Evolutionary conservation across 2,797 vertebrate species (phyloP).

Genomic region (Ctenosaura bakeri): DNA sequence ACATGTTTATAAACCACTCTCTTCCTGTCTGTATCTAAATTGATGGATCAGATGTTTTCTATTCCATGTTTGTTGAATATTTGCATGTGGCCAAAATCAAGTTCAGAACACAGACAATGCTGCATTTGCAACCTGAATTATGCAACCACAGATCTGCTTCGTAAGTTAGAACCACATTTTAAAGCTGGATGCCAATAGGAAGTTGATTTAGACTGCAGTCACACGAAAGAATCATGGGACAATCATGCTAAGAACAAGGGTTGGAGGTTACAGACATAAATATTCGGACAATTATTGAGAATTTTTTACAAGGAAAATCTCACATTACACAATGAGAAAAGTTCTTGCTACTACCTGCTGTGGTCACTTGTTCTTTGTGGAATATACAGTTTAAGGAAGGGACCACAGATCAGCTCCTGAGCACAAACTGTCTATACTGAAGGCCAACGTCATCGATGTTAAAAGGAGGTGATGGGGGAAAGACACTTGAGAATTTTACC

Average conservation of each 20-base stretch:
- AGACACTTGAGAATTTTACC: neutral
- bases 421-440: neutral
- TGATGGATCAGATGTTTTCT: conserved; percentile 37
- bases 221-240: neutral
- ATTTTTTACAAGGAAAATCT: neutral
- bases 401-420: neutral
- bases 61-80: conserved; percentile 3
- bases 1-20: conserved; percentile 9
- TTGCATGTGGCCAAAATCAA: conserved; percentile 42
- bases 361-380: neutral
- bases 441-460: neutral
- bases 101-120: conserved; percentile 36
- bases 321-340: neutral
- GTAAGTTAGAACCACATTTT: neutral
- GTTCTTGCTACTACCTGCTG: neutral
- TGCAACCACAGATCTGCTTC: conserved; percentile 28
- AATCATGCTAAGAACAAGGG: neutral
- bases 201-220: neutral
- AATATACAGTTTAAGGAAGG: neutral
- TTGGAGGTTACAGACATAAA: neutral
- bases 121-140: neutral
- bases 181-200: neutral
- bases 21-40: conserved; percentile 7
- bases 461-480: neutral
- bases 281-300: neutral